Conservation (phyloP, 2,888 invertebrate genomes). For the Eristalis pertinax region DNA sequence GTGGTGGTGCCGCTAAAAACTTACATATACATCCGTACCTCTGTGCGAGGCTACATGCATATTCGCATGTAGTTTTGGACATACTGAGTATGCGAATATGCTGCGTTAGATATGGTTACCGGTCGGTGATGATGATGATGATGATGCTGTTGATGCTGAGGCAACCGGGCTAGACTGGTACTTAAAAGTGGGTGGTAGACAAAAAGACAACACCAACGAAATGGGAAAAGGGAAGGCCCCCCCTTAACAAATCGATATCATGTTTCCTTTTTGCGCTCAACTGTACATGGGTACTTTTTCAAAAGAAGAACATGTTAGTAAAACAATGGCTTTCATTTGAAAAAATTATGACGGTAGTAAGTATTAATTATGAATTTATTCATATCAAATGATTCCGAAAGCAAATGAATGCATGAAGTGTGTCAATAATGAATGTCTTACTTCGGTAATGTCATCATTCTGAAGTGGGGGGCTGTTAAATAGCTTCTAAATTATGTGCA, state of each 20-base stretch:
- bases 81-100: constrained; percentile 54
- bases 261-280: constrained; percentile 71
- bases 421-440: no score
- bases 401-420: background rate
- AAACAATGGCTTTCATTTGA: background rate
- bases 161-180: constrained; percentile 62
- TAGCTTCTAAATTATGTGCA: no score
- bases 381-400: background rate
- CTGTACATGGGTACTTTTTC: constrained; percentile 50
- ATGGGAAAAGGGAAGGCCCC: constrained; percentile 48
- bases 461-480: no score
- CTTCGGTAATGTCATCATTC: no score
- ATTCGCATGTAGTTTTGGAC: constrained; percentile 43
- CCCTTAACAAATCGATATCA: constrained; percentile 73
- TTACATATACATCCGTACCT: constrained; percentile 41
- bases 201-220: constrained; percentile 57
- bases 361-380: background rate
- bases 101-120: constrained; percentile 73
- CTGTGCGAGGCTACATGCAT: constrained; percentile 41
- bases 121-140: no score
- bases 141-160: constrained; percentile 73
- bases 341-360: background rate
- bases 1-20: constrained; percentile 53
- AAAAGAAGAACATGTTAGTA: constrained; percentile 5
- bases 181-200: constrained; percentile 65